Evolutionary conservation across 2,888 invertebrate species (phyloP).

Genomic region (Papilio elwesi): DNA sequence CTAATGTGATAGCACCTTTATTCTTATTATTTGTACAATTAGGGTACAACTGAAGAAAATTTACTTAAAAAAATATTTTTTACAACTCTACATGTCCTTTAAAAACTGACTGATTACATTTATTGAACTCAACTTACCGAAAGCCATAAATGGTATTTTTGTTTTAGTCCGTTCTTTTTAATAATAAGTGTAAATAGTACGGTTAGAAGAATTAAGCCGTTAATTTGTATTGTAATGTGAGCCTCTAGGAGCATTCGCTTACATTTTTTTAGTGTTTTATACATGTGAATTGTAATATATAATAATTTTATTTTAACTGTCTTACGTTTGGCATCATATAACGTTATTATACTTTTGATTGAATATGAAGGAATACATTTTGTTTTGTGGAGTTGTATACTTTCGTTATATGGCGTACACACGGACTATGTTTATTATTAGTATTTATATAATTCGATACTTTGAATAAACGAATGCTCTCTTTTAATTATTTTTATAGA

Average conservation of each 20-base stretch:
- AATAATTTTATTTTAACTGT: constrained; percentile 16
- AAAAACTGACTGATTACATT: constrained; percentile 25
- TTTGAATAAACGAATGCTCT: constrained; percentile 35
- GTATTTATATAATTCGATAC: constrained; percentile 33
- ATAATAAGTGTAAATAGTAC: constrained; percentile 36
- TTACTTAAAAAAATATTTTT: background rate
- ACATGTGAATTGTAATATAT: constrained; percentile 30
- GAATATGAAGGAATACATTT: constrained; percentile 12
- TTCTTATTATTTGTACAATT: background rate
- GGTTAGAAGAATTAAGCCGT: constrained; percentile 11
- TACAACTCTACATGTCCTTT: background rate
- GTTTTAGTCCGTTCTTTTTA: constrained; percentile 26
- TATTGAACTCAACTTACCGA: constrained; percentile 4
- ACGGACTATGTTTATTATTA: constrained; percentile 19
- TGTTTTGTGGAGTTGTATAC: constrained; percentile 21
- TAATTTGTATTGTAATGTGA: constrained; percentile 25
- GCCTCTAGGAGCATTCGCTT: background rate
- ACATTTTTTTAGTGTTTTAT: constrained; percentile 1
- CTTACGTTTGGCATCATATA: constrained; percentile 22
- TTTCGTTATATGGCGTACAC: constrained; percentile 32
- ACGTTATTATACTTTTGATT: constrained; percentile 28
- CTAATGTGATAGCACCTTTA: constrained; percentile 8
- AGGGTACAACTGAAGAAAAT: background rate
- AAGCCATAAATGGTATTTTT: constrained; percentile 21
- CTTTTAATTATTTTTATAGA: constrained; percentile 34